Evolutionary conservation across 2,888 invertebrate genomes (phyloP).

Genomic region (Rotaria sp.): DNA sequence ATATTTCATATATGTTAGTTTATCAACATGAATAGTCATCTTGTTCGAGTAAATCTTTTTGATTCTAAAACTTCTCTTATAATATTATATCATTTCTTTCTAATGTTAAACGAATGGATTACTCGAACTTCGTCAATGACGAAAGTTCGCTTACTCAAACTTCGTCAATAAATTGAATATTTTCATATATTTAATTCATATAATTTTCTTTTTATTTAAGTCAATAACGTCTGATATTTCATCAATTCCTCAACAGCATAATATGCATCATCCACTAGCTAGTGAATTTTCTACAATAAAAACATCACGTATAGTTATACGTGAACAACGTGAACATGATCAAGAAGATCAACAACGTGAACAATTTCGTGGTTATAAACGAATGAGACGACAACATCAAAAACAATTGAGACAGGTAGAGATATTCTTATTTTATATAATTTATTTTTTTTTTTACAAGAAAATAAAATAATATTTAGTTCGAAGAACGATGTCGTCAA

Average conservation of each 20-base stretch:
- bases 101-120: no score
- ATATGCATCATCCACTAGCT: not conserved
- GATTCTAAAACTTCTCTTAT: no score
- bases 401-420: constrained; percentile 70
- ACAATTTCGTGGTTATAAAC: constrained; percentile 95
- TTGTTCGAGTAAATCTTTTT: no score
- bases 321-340: constrained; percentile 32
- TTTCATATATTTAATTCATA: no score
- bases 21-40: no score
- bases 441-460: not conserved
- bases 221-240: not conserved
- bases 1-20: no score
- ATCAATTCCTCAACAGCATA: not conserved
- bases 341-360: constrained; percentile 58
- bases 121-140: no score
- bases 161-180: no score
- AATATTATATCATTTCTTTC: no score
- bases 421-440: no score
- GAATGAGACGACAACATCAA: constrained; percentile 93
- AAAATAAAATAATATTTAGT: not conserved
- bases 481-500: constrained; percentile 17
- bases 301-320: constrained; percentile 24
- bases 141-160: no score
- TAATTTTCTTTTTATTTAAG: not conserved
- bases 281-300: constrained; percentile 33